Evolutionary conservation across 2,888 invertebrate species (phyloP).

Genomic region (Orthosia gracilis): DNA sequence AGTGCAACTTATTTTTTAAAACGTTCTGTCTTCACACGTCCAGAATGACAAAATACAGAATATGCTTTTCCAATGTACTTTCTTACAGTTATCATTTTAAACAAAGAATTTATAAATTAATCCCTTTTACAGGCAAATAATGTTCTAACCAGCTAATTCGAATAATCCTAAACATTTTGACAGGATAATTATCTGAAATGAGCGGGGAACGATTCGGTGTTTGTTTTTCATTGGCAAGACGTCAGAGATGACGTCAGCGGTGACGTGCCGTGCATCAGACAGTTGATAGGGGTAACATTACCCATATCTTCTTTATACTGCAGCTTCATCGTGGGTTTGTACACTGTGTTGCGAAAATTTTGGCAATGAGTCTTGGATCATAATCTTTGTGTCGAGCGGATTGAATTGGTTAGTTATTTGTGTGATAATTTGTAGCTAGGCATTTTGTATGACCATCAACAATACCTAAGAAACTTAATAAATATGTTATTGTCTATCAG

Average conservation of each 20-base stretch:
- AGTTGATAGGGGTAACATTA: constrained; percentile 86
- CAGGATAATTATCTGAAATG: constrained; percentile 65
- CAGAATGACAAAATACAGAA: neutral
- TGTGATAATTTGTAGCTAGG: too few species aligned
- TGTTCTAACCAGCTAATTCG: constrained; percentile 45
- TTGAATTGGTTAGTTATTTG: neutral
- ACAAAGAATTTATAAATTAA: neutral
- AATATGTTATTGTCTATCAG: too few species aligned
- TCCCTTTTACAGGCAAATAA: neutral
- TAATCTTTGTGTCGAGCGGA: neutral
- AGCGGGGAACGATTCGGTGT: constrained; percentile 69
- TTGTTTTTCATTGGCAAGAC: constrained; percentile 78
- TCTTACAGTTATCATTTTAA: neutral
- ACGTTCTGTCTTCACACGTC: neutral
- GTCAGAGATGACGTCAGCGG: constrained; percentile 82
- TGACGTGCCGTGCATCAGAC: constrained; percentile 85
- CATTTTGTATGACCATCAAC: too few species aligned
- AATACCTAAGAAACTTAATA: too few species aligned
- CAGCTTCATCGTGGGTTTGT: constrained; percentile 72
- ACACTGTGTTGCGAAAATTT: constrained; percentile 57
- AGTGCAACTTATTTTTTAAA: too few species aligned
- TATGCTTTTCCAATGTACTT: neutral
- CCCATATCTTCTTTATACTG: constrained; percentile 53
- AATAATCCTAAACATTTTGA: constrained; percentile 66
- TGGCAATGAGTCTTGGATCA: constrained; percentile 45